These are phyloP conservation scores for Chiridota heheva DNA, from an alignment of 35 echinoderm and acorn worm species.

Conservation along the genomic window DNA sequence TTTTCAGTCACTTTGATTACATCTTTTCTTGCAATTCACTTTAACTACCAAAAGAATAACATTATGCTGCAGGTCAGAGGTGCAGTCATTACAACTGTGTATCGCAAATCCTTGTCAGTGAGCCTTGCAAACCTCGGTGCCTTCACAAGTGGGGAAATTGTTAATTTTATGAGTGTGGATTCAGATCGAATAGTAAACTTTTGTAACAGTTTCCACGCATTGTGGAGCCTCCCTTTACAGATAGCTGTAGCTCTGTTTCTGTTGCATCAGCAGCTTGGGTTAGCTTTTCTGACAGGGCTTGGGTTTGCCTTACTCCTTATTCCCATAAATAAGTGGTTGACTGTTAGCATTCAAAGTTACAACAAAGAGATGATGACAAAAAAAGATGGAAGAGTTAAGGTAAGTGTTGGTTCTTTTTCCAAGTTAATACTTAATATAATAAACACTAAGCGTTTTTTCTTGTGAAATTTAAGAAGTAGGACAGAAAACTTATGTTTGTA, in stretches of 20 bases:
- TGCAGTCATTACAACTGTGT: slow-evolving; percentile 75
- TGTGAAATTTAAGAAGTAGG: too few relatives aligned
- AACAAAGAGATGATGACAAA: slow-evolving; percentile 82
- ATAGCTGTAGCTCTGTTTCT: slow-evolving; percentile 78
- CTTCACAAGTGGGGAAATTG: slow-evolving; percentile 92
- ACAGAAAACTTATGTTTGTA: too few relatives aligned
- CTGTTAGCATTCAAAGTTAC: slow-evolving; percentile 76
- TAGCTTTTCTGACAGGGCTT: slow-evolving; percentile 67
- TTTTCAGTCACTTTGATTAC: slow-evolving; percentile 65
- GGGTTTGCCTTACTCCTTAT: slow-evolving; percentile 78
- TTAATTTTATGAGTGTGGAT: slow-evolving; percentile 99
- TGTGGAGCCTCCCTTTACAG: slow-evolving; percentile 98
- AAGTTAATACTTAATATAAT: background rate
- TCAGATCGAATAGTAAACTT: slow-evolving; percentile 88
- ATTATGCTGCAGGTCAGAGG: slow-evolving; percentile 71
- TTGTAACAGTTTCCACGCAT: slow-evolving; percentile 90
- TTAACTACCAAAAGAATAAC: slow-evolving; percentile 87
- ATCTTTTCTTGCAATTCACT: slow-evolving; percentile 79
- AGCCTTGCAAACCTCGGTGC: slow-evolving; percentile 60
- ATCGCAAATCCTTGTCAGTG: slow-evolving; percentile 82
- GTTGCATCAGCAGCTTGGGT: slow-evolving; percentile 71
- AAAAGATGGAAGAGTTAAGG: slow-evolving; percentile 96
- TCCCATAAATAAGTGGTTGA: slow-evolving; percentile 87
- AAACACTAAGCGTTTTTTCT: too few relatives aligned
- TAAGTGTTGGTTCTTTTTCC: slow-evolving; percentile 10